phyloP scores from a whole-genome alignment of 1,140 invertebrate species.

The Melitaea cinxia region DNA sequence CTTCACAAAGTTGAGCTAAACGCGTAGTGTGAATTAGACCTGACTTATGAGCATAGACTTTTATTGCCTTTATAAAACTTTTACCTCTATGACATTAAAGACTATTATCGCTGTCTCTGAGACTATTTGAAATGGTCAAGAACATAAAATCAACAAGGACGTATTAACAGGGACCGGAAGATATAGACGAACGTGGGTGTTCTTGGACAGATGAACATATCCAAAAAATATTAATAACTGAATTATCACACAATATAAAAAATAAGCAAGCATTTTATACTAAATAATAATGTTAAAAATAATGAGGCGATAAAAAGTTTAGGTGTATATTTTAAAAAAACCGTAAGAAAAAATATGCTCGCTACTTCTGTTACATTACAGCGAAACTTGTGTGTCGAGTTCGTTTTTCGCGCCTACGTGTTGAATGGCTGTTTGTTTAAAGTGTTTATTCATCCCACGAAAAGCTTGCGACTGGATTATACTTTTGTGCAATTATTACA shows the following conservation, averaged over 20 bases:
- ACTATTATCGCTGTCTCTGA: slow-evolving; percentile 47
- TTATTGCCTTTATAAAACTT: slow-evolving; percentile 33
- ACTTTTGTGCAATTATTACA: slow-evolving; percentile 31
- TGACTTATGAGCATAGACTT: slow-evolving; percentile 42
- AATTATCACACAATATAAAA: slow-evolving; percentile 40
- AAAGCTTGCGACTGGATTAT: slow-evolving; percentile 36
- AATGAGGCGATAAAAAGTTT: not conserved
- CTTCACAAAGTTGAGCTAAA: slow-evolving; percentile 79
- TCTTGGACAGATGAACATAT: slow-evolving; percentile 54
- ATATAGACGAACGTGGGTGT: slow-evolving; percentile 69
- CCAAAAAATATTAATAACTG: slow-evolving; percentile 23
- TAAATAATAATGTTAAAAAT: not conserved
- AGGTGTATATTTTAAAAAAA: not conserved
- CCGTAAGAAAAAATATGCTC: slow-evolving; percentile 26
- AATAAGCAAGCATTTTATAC: slow-evolving; percentile 7
- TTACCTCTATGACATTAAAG: slow-evolving; percentile 48
- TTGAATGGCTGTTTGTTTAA: slow-evolving; percentile 36
- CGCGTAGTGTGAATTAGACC: slow-evolving; percentile 74
- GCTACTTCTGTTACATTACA: slow-evolving; percentile 23
- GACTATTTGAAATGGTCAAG: slow-evolving; percentile 47
- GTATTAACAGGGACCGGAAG: slow-evolving; percentile 69
- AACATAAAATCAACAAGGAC: slow-evolving; percentile 70
- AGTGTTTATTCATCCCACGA: slow-evolving; percentile 43
- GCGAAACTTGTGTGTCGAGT: slow-evolving; percentile 34
- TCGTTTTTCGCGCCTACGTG: slow-evolving; percentile 43